These are phyloP conservation scores for Hermaeophaga mercurialis DNA, from an alignment of 2,888 invertebrate genomes.

Conservation along the genomic window DNA sequence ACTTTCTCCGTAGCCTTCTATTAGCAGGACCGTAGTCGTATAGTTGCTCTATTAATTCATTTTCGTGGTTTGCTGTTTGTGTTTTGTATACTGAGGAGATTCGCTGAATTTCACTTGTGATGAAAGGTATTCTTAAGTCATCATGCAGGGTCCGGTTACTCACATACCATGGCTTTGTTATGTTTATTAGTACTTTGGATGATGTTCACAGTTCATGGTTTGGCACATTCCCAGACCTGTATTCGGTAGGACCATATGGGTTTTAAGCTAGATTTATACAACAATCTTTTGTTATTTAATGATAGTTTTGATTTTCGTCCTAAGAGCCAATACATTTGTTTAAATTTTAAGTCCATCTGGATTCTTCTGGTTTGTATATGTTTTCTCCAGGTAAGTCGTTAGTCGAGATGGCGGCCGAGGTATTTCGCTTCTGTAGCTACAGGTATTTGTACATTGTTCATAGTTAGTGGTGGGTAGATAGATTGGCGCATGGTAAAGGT, in stretches of 20 bases:
- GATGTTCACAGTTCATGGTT: neutral
- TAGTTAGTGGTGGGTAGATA: neutral
- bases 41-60: neutral
- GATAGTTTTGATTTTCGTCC: neutral
- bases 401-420: neutral
- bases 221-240: neutral
- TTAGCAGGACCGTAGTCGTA: neutral
- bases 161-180: neutral
- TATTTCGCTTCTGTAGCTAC: neutral
- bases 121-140: too few relatives aligned
- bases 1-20: neutral
- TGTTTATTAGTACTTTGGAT: neutral
- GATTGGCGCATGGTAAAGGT: conserved; percentile 2
- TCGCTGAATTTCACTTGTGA: neutral
- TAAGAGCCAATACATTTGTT: conserved; percentile 8
- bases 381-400: conserved; percentile 6
- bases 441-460: neutral
- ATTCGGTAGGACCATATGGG: neutral
- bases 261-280: conserved; percentile 5
- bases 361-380: conserved; percentile 1
- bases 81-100: neutral
- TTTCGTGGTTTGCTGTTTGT: neutral
- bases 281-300: neutral
- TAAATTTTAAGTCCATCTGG: neutral
- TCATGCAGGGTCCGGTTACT: neutral